These are phyloP conservation scores for Meloidogyne hapla DNA, from an alignment of 1,140 invertebrate species.

Conservation along the genomic window DNA sequence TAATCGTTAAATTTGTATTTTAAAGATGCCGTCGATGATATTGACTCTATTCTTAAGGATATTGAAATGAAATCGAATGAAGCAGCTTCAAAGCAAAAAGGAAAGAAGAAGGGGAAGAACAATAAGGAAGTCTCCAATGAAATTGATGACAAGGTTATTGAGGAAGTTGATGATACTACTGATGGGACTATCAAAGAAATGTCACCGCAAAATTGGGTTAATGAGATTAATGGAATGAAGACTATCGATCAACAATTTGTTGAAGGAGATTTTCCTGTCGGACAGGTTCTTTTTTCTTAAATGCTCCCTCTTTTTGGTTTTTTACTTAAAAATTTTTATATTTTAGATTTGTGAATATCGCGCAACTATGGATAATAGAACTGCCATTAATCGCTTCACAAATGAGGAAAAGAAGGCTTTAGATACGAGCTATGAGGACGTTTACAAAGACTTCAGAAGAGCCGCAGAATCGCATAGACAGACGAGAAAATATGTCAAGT, in stretches of 20 bases:
- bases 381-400: conserved; percentile 65
- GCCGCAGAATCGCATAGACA: conserved; percentile 94
- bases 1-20: not conserved
- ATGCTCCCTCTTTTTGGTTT: too few relatives aligned
- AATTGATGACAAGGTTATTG: conserved; percentile 7
- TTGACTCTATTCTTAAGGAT: conserved; percentile 48
- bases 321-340: not conserved
- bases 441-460: conserved; percentile 86
- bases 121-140: not conserved
- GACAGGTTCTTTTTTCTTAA: conserved; percentile 14
- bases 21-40: conserved; percentile 42
- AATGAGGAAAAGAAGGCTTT: conserved; percentile 82
- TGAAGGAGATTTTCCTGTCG: conserved; percentile 45
- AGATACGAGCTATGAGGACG: conserved; percentile 72
- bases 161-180: conserved; percentile 17
- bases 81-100: conserved; percentile 33
- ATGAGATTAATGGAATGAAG: conserved; percentile 46
- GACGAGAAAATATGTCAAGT: conserved; percentile 84
- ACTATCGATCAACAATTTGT: conserved; percentile 55
- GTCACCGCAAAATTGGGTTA: conserved; percentile 14
- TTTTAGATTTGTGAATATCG: conserved; percentile 49
- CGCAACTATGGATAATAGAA: conserved; percentile 50
- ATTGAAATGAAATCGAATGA: conserved; percentile 46
- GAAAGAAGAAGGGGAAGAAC: conserved; percentile 48
- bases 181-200: conserved; percentile 1